Conservation (phyloP, 1,140 invertebrate genomes). For the Augochlora pura region DNA sequence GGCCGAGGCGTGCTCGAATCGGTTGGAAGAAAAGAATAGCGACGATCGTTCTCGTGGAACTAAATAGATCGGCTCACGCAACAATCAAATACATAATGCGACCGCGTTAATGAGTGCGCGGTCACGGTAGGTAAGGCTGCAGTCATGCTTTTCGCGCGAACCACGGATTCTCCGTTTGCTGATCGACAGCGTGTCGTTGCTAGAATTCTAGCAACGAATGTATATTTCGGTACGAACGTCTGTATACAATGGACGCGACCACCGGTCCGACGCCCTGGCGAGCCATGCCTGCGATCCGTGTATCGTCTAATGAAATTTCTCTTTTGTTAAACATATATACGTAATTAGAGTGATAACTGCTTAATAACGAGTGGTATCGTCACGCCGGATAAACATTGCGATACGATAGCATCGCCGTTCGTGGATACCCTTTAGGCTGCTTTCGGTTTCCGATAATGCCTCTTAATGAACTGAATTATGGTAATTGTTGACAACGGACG, state of each 20-base stretch:
- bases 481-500: slow-evolving; percentile 41
- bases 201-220: no score
- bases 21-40: neutral
- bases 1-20: neutral
- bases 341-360: slow-evolving; percentile 57
- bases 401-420: slow-evolving; percentile 38
- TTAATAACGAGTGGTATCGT: slow-evolving; percentile 57
- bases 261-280: no score
- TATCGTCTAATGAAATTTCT: slow-evolving; percentile 43
- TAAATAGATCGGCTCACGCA: neutral
- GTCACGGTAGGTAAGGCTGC: slow-evolving; percentile 4
- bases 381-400: slow-evolving; percentile 51
- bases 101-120: slow-evolving; percentile 21
- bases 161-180: neutral
- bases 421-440: slow-evolving; percentile 35
- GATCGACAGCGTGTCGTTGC: slow-evolving; percentile 12
- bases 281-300: neutral
- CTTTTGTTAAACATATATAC: slow-evolving; percentile 55
- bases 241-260: slow-evolving; percentile 20
- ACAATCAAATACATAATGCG: neutral
- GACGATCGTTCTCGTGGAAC: neutral
- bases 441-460: slow-evolving; percentile 51
- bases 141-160: neutral
- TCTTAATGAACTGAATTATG: slow-evolving; percentile 60
- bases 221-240: neutral